These are phyloP conservation scores for Diaphora mendica DNA, from an alignment of 2,888 invertebrate species.

Conservation along the genomic window DNA sequence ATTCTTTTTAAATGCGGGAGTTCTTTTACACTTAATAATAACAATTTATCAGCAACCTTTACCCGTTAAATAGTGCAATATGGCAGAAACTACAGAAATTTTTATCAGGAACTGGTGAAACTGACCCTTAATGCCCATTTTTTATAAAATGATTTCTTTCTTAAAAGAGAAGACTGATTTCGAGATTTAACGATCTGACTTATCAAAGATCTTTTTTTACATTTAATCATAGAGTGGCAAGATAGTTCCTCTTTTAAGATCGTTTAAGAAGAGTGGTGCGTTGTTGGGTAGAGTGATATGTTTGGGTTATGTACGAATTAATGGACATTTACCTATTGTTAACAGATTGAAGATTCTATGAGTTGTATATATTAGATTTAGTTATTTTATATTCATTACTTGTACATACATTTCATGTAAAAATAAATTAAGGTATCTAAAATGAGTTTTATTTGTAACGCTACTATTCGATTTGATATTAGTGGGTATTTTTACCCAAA, in stretches of 20 bases:
- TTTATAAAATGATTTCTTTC: background rate
- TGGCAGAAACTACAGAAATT: too few relatives aligned
- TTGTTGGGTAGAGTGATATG: background rate
- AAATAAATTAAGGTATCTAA: slow-evolving; percentile 7
- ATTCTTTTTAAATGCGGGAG: too few relatives aligned
- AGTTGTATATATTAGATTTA: background rate
- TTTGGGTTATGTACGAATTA: background rate
- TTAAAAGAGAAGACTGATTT: background rate
- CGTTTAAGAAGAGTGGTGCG: background rate
- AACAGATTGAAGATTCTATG: background rate
- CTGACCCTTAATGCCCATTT: too few relatives aligned
- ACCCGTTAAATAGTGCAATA: too few relatives aligned
- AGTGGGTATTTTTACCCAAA: background rate
- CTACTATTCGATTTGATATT: too few relatives aligned
- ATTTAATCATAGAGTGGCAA: background rate
- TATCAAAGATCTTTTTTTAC: background rate
- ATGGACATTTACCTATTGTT: background rate
- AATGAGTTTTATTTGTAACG: background rate
- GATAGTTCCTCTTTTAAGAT: background rate
- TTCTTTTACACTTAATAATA: too few relatives aligned
- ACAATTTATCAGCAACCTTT: too few relatives aligned
- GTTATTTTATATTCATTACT: background rate
- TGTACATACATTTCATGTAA: slow-evolving; percentile 18
- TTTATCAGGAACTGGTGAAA: too few relatives aligned
- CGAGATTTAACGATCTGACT: background rate